Percentiles rank a stretch among this genome's conserved stretches.
Conservation (phyloP, 1,140 invertebrate species). For the Calliphora vicina region DNA sequence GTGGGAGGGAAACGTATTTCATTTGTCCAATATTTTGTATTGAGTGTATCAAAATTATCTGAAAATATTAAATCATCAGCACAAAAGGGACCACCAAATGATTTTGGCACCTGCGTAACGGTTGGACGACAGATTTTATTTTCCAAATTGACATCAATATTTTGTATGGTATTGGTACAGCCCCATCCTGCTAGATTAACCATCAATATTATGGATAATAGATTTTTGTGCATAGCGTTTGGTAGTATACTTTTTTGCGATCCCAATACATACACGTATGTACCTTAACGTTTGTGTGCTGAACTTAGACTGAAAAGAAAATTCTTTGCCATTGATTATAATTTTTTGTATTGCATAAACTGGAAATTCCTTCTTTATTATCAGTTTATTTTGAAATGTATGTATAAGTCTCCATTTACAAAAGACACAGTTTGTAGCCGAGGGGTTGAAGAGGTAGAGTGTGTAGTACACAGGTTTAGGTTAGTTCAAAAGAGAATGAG, state of each 20-base stretch:
- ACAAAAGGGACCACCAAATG: constrained; percentile 23
- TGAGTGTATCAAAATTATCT: constrained; percentile 42
- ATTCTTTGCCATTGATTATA: not conserved
- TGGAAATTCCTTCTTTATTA: not conserved
- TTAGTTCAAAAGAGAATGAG: too few relatives aligned
- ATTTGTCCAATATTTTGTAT: constrained; percentile 32
- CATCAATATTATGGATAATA: not conserved
- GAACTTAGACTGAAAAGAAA: not conserved
- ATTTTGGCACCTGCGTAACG: not conserved
- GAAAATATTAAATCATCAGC: constrained; percentile 43
- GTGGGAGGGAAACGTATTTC: constrained; percentile 38
- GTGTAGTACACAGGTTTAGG: too few relatives aligned
- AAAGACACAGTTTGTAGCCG: too few relatives aligned
- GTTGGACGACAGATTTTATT: not conserved
- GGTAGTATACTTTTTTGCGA: not conserved
- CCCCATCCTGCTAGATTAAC: not conserved
- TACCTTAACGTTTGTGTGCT: not conserved
- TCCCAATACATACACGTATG: not conserved
- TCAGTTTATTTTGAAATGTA: not conserved
- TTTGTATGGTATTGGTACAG: not conserved
- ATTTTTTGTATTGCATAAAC: not conserved
- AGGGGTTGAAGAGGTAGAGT: too few relatives aligned
- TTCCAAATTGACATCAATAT: not conserved
- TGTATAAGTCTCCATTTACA: too few relatives aligned
- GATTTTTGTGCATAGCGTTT: not conserved